Evolutionary conservation across 2,113 vertebrate species (phyloP), one percentile per base, ranked within the genome.

Genomic region (Lagopus leucura): DNA sequence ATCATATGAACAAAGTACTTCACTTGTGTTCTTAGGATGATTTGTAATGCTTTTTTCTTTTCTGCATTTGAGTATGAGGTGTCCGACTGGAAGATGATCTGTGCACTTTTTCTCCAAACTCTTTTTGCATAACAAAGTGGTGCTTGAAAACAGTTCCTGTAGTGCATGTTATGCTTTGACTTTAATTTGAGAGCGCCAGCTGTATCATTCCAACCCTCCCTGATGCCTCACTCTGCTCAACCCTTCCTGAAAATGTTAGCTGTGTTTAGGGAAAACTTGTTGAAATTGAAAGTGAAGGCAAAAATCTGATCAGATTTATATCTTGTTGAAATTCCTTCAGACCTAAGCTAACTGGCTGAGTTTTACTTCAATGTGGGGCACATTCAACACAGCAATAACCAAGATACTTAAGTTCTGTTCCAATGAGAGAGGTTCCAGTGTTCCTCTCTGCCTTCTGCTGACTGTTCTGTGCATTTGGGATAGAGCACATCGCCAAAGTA

Each of bases 401-500:
- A 63, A 22, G 14, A 11, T 5, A 1, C 19, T 55, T 52, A 8
- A 22, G 10, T 60, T 60, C 42, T 48, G 15, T 75, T 87, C 32
- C 24, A 12, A 8, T 1, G 16, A 28, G 13, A 71, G 20, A 25
- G 24, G 24, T 38, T 38, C 9, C 38, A 38, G 19, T 22, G 20
- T 6, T 22, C 25, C 22, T 8, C 16, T 83, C 40, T 66, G 50
- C 20, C 45, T 74, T 65, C 38, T 0, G 0, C 45, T 4, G 4
- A 0, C 22, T 28, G 13, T 9, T 36, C 40, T 0, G 8, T 60
- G 60, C 34, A 16, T 11, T 6, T 20, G 5, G 50, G 40, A 65
- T 13, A 8, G 40, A 52, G 57, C 0, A 2, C 28, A 18, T n/a
- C 28, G 42, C 32, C 2, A 3, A 2, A 6, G 6, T 14, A 40